Conservation (phyloP, 2,113 vertebrate genomes). For the Seriola quinqueradiata region DNA sequence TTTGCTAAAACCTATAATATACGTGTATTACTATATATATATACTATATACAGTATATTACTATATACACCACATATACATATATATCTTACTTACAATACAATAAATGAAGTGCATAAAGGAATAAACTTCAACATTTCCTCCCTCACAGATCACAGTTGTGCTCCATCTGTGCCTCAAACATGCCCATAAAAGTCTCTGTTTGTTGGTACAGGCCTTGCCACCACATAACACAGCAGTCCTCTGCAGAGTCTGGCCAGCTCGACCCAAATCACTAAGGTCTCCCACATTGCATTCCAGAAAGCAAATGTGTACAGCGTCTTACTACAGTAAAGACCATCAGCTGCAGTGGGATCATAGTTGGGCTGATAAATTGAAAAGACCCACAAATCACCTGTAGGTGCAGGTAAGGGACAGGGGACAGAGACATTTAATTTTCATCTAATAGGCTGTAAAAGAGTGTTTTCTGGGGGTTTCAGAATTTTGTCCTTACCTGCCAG, state of each 20-base stretch:
- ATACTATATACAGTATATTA: too few relatives aligned
- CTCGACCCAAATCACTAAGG: rapidly evolving
- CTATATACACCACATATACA: too few relatives aligned
- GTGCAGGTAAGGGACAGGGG: too few relatives aligned
- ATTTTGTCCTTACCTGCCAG: constrained; percentile 17
- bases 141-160: neutral
- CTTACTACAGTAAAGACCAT: constrained; percentile 69
- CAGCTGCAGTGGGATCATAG: constrained; percentile 58
- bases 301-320: constrained; percentile 76
- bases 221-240: constrained; percentile 1
- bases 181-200: neutral
- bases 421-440: neutral
- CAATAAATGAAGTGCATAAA: neutral
- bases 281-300: constrained; percentile 54
- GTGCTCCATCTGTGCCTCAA: neutral
- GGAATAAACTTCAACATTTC: neutral
- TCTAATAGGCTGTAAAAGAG: too few relatives aligned
- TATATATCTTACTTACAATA: too few relatives aligned
- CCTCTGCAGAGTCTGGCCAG: constrained; percentile 19
- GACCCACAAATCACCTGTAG: constrained; percentile 74
- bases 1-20: too few relatives aligned
- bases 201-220: constrained; percentile 11
- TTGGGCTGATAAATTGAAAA: constrained; percentile 77
- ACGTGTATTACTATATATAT: too few relatives aligned
- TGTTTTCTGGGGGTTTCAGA: too few relatives aligned